Conservation (phyloP, 1,140 invertebrate species). For the Heliothis subflexa region DNA sequence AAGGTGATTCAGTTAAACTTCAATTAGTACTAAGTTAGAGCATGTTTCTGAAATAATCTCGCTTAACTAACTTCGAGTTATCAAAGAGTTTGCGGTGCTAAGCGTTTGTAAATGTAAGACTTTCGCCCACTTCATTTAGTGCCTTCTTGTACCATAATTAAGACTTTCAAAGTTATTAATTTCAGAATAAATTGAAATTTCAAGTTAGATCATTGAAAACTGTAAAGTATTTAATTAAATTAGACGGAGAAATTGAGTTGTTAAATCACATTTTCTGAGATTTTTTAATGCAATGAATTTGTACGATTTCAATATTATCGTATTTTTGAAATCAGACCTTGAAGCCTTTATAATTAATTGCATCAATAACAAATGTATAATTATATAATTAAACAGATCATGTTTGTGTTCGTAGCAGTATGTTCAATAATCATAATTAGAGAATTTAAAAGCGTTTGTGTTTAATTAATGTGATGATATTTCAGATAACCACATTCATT, state of each 20-base stretch:
- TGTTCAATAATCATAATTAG: too few species aligned
- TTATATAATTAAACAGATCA: too few species aligned
- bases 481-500: too few species aligned
- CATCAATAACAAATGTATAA: too few species aligned
- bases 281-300: neutral
- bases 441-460: too few species aligned
- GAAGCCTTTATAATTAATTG: neutral
- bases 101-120: slow-evolving; percentile 14
- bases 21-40: neutral
- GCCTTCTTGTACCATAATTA: slow-evolving; percentile 20
- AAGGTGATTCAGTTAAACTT: neutral
- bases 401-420: too few species aligned
- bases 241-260: neutral
- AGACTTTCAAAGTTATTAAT: slow-evolving; percentile 37
- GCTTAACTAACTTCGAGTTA: slow-evolving; percentile 4
- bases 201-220: slow-evolving; percentile 17
- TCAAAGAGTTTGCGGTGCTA: slow-evolving; percentile 9
- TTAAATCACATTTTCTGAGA: too few species aligned
- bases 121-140: neutral
- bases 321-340: neutral
- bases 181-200: slow-evolving; percentile 30
- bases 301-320: neutral
- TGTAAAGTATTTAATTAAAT: slow-evolving; percentile 16
- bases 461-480: too few species aligned
- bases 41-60: slow-evolving; percentile 5